Percentiles rank a stretch among this genome's conserved stretches.
These are phyloP conservation scores for Atractosteus spatula DNA, from an alignment of 2,113 vertebrate species.

Conservation along the genomic window DNA sequence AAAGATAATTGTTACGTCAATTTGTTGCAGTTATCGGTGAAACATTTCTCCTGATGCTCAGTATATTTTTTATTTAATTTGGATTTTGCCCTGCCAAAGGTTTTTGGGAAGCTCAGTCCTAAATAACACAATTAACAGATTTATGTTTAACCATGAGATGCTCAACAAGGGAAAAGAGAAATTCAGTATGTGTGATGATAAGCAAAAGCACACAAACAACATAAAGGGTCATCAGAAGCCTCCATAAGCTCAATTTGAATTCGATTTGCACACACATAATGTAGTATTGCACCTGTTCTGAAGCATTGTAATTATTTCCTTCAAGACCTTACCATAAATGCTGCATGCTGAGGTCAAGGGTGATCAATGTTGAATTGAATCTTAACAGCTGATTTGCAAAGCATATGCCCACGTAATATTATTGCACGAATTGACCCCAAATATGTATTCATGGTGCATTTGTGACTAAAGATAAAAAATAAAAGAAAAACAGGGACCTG, in stretches of 20 bases:
- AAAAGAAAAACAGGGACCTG: too few species aligned
- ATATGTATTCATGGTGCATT: neutral
- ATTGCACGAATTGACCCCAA: neutral
- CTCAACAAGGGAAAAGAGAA: too few species aligned
- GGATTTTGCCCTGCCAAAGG: too few species aligned
- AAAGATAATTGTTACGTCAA: too few species aligned
- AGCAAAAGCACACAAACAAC: too few species aligned
- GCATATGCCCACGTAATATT: slow-evolving; percentile 9
- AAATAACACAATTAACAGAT: too few species aligned
- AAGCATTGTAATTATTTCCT: neutral
- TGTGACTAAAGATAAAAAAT: neutral
- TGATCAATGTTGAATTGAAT: slow-evolving; percentile 1
- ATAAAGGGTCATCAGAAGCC: neutral
- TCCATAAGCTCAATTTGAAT: slow-evolving; percentile 2
- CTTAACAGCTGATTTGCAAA: slow-evolving; percentile 5
- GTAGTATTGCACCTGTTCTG: neutral
- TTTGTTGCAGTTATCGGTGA: too few species aligned
- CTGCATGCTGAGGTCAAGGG: slow-evolving; percentile 7
- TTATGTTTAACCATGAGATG: too few species aligned
- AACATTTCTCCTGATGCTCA: too few species aligned
- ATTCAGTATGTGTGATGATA: too few species aligned
- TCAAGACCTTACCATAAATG: slow-evolving; percentile 1
- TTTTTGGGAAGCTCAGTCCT: too few species aligned
- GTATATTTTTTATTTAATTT: too few species aligned
- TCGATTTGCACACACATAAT: neutral